Base-by-base conservation (phyloP, 2,888 invertebrate species). In the Brachycybe producta region DNA sequence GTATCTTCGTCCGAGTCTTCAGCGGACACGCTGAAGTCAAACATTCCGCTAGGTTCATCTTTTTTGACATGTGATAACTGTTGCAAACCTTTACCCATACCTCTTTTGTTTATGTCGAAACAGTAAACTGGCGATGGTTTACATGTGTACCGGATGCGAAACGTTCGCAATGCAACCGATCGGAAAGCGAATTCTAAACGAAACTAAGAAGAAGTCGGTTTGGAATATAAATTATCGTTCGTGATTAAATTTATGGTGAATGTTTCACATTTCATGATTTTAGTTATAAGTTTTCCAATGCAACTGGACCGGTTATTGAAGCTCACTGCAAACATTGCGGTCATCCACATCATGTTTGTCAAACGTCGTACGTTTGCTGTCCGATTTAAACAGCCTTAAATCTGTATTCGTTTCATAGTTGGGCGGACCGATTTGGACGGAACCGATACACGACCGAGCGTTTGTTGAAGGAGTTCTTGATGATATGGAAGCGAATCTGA, bases 341-440 rank as follows among this genome's bases (percentile, higher is more conserved):
- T 1, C 77, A 79, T 59, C 74, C 72, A 48, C 80, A 83, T 66
- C 81, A 83, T 63, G 80, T 86, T 67, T 73, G 73, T 65, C 8
- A 21, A 8, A 24, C 7, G 17, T 41, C 24, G 17, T 41, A 5
- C 11, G 2, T 24, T 3, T 26, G 27, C 38, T 39, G n/a, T 13
- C 39, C 11, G 8, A 11, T n/a, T n/a, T 38, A 38, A 38, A 17
- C 11, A 49, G 26, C 44, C 42, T 21, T 34, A 45, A 51, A 46
- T 45, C 26, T 15, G 50, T 49, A 44, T 51, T 38, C 19, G 27
- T 39, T 40, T 52, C 65, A 45, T 67, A 86, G 80, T 67, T 88
- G 57, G 90, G 88, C 8, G 98, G 98, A 1, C 98, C 98, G 0
- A 80, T 99, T 57, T 98, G 95, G 92, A 76, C 82, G 1, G 86